These are phyloP conservation scores for Odontophorus gujanensis DNA, from an alignment of 2,113 vertebrate genomes.

Conservation along the genomic window DNA sequence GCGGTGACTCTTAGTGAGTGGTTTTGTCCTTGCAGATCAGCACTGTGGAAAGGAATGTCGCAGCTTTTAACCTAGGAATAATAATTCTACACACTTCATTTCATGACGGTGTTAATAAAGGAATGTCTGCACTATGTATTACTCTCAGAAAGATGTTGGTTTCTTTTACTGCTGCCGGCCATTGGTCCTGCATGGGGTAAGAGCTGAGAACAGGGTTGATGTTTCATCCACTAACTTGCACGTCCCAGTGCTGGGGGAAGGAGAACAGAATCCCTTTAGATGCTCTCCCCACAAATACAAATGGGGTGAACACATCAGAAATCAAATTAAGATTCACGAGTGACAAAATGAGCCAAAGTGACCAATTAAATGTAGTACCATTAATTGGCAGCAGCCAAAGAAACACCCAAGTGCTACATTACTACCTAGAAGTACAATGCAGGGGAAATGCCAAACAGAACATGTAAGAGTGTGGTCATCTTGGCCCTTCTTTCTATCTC, in stretches of 20 bases:
- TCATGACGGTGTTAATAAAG: neutral
- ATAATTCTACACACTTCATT: neutral
- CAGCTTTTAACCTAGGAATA: neutral
- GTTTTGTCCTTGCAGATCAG: neutral
- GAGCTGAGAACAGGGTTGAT: neutral
- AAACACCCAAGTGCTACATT: neutral
- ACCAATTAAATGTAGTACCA: neutral
- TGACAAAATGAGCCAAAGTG: conserved; percentile 3
- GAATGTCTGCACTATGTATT: neutral
- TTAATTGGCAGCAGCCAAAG: neutral
- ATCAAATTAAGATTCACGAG: neutral
- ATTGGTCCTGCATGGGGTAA: neutral
- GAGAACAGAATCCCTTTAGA: neutral
- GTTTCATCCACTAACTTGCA: neutral
- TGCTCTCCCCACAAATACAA: neutral
- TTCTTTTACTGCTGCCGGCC: neutral
- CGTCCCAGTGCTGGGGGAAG: neutral
- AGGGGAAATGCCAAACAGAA: neutral
- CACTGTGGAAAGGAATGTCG: neutral
- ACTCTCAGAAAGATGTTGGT: neutral
- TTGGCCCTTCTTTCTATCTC: neutral
- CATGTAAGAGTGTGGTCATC: neutral
- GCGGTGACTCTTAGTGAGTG: neutral
- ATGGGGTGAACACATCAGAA: neutral
- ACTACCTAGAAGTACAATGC: neutral